Conservation (phyloP, 2,797 vertebrate species). For the Hippocampus kuda region DNA sequence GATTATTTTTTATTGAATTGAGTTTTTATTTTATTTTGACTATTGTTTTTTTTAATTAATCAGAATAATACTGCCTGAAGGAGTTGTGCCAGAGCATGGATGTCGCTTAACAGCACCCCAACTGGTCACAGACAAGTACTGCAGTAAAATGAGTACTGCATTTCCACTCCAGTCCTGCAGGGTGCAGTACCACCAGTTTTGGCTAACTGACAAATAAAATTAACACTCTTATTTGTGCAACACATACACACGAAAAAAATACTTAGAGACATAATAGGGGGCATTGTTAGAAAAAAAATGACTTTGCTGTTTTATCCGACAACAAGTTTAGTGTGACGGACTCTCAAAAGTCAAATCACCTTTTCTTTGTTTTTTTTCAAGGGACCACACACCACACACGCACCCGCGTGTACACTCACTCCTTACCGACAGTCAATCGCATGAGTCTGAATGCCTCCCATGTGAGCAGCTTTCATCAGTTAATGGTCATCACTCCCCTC, state of each 20-base stretch:
- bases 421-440: constrained; percentile 20
- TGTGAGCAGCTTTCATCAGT: constrained; percentile 39
- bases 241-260: not conserved
- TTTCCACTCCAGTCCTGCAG: not conserved
- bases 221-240: not conserved
- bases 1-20: too few species aligned
- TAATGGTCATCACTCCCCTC: constrained; percentile 39
- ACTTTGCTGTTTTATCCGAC: not conserved
- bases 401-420: constrained; percentile 5
- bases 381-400: not conserved
- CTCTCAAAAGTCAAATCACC: not conserved
- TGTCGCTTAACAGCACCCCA: too few species aligned
- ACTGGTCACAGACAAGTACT: not conserved
- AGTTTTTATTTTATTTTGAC: too few species aligned
- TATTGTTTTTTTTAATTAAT: too few species aligned
- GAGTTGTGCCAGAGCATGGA: too few species aligned
- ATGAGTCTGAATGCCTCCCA: constrained; percentile 39
- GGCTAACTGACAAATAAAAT: not conserved
- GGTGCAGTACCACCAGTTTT: not conserved
- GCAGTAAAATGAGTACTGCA: not conserved
- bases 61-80: too few species aligned
- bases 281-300: not conserved
- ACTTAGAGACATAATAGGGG: not conserved
- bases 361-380: not conserved
- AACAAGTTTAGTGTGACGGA: not conserved